Evolutionary conservation across 92 coral and sea anemone genomes (phyloP), one percentile per base, ranked within the genome.

Genomic region (Epizoanthus stellaris): DNA sequence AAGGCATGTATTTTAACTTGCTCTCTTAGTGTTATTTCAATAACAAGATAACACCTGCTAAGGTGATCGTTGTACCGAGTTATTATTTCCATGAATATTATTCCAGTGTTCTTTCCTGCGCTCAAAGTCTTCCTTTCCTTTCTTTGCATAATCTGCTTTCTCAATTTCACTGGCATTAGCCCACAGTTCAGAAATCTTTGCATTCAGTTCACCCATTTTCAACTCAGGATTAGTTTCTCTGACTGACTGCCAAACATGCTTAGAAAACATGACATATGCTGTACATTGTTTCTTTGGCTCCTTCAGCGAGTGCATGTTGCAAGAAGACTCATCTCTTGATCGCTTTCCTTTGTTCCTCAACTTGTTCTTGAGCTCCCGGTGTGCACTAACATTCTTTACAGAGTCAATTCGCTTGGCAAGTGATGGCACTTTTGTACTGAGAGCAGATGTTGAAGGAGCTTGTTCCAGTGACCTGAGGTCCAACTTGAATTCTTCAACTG

Each of bases 241-340:
- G 54, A 76, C 67, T 23, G 54, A 76, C 40, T 76, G 38, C 81
- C 81, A 76, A 15, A 76, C 54, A 30, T 36, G 23, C 23, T 11
- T 58, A 0, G 36, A 52, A 76, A 57, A 56, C 81, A 75, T 75
- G 3, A 76, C 81, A 58, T 76, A 76, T 13, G 69, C 36, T 36
- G 81, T 76, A n/a, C 81, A 76, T 70, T 58, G 72, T 20, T 86
- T 79, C 66, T 86, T 86, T 5, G 85, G 89, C 67, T 75, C 25
- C 19, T 75, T 73, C 54, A 73, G 10, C 2, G 54, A 8, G 11
- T 8, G 10, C 1, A 43, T 43, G 49, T 43, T 6, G 49, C 49
- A 43, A 4, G 49, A 43, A 61, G 67, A 17, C 67, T 62, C 34
- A 0, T 62, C 67, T 62, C 34, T 62, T 4, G 23, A n/a, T 19